Evolutionary conservation across 2,888 invertebrate species (phyloP).

Genomic region (Homarus gammarus): DNA sequence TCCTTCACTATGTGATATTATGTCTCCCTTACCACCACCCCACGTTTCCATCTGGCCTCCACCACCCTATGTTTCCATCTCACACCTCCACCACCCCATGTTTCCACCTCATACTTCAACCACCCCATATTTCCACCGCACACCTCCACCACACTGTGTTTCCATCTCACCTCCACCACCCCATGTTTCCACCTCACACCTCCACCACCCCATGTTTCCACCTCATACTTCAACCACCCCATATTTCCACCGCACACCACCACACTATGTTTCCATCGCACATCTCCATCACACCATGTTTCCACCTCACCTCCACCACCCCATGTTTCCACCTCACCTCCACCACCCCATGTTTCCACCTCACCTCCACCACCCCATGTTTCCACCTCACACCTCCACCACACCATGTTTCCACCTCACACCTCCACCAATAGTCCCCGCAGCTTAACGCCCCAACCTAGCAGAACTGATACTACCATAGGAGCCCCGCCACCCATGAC

Average conservation of each 20-base stretch:
- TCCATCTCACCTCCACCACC: no score
- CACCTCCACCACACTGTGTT: no score
- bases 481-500: slow-evolving; percentile 15
- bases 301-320: no score
- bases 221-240: no score
- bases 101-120: no score
- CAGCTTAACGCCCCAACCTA: not conserved
- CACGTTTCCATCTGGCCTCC: not conserved
- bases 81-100: not conserved
- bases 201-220: no score
- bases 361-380: no score
- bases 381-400: not conserved
- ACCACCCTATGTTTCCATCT: not conserved
- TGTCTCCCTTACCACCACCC: not conserved
- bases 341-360: no score
- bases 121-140: no score
- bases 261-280: not conserved
- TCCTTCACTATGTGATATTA: no score
- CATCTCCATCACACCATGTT: not conserved
- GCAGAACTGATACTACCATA: slow-evolving; percentile 47
- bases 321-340: no score
- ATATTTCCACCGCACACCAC: not conserved
- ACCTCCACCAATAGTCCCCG: not conserved
- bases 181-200: no score
- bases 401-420: not conserved